Percentiles rank a stretch among this genome's conserved stretches.
Evolutionary conservation across 2,888 invertebrate genomes (phyloP).

Genomic region (Mythimna lalbum): DNA sequence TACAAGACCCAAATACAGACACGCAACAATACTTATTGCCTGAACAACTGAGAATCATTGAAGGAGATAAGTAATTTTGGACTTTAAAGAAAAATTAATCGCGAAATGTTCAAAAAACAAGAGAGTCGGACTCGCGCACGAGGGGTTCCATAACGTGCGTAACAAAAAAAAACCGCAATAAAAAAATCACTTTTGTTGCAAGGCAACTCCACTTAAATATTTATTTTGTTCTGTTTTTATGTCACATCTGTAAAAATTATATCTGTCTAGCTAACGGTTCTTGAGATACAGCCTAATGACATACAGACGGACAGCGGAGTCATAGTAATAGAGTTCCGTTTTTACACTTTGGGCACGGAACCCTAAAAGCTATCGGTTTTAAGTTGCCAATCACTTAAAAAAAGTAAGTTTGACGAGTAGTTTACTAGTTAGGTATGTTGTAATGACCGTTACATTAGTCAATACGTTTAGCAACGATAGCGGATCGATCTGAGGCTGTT

Average conservation of each 20-base stretch:
- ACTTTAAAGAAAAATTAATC: slow-evolving; percentile 17
- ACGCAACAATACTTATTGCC: slow-evolving; percentile 42
- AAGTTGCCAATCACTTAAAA: slow-evolving; percentile 11
- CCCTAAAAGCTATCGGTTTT: neutral
- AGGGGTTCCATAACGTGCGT: no score
- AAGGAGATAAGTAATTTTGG: slow-evolving; percentile 2
- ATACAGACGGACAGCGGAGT: no score
- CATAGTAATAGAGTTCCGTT: no score
- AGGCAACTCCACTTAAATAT: no score
- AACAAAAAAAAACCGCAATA: no score
- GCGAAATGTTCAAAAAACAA: slow-evolving; percentile 25
- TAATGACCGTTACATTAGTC: slow-evolving; percentile 2
- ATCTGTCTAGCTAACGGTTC: no score
- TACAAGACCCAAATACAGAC: slow-evolving; percentile 23
- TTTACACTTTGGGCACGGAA: no score
- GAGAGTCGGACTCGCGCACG: no score
- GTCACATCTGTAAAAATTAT: no score
- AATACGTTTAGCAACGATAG: slow-evolving; percentile 26
- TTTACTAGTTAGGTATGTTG: slow-evolving; percentile 17
- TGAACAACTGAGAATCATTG: slow-evolving; percentile 32
- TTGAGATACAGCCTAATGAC: no score
- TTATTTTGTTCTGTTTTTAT: no score
- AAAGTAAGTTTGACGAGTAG: neutral
- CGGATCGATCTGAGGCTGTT: slow-evolving; percentile 8
- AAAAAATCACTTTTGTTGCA: no score